These are phyloP conservation scores for Osedax frankpressi DNA, from an alignment of 2,888 invertebrate species.

Conservation along the genomic window DNA sequence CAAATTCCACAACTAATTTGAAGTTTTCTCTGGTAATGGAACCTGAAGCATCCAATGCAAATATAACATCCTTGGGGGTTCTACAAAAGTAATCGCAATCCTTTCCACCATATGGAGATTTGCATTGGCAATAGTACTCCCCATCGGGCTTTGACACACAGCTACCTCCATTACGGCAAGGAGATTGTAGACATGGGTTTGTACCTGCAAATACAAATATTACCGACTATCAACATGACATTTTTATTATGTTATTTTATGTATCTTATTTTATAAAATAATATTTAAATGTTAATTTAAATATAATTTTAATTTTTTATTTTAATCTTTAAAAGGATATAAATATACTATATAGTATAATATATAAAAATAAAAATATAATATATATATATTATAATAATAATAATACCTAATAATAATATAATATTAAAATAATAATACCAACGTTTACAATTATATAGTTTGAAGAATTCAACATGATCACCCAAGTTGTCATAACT, in stretches of 20 bases:
- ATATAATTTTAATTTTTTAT: too few species aligned
- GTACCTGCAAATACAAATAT: too few species aligned
- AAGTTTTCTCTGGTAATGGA: conserved; percentile 12
- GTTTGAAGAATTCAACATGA: not conserved
- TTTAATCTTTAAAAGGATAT: too few species aligned
- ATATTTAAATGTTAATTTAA: too few species aligned
- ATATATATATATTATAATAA: not conserved
- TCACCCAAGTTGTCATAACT: not conserved
- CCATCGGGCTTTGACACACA: conserved; percentile 14
- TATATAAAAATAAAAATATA: too few species aligned
- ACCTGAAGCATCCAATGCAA: conserved; percentile 13
- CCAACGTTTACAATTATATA: not conserved
- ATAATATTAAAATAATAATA: too few species aligned
- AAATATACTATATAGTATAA: too few species aligned
- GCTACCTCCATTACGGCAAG: conserved; percentile 17
- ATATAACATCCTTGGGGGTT: conserved; percentile 1
- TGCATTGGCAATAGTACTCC: conserved; percentile 17
- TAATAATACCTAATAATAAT: too few species aligned
- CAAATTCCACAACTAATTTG: conserved; percentile 6
- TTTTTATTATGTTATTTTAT: too few species aligned
- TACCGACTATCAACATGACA: too few species aligned
- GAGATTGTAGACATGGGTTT: conserved; percentile 8
- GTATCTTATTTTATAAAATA: too few species aligned
- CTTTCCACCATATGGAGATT: conserved; percentile 8
- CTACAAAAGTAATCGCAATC: conserved; percentile 18